Conservation (phyloP, 1,140 invertebrate species). For the Heliconius eleuchia region DNA sequence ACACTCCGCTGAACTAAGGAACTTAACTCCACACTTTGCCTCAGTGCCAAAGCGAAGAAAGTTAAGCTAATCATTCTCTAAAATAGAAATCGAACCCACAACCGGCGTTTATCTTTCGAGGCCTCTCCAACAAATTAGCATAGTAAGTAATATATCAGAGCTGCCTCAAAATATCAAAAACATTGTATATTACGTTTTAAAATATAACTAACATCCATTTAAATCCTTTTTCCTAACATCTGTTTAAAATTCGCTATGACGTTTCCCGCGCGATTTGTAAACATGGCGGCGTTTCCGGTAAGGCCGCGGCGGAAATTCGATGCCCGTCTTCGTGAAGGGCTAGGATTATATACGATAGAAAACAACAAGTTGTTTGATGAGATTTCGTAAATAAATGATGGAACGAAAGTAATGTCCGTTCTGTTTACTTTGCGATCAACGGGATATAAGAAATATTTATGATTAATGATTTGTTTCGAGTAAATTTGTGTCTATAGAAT, state of each 20-base stretch:
- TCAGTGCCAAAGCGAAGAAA: too few relatives aligned
- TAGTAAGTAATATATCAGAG: neutral
- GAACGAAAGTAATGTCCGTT: slow-evolving; percentile 25
- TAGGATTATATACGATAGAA: slow-evolving; percentile 47
- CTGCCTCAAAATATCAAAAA: neutral
- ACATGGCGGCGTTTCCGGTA: slow-evolving; percentile 74
- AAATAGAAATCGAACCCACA: too few relatives aligned
- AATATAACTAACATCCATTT: slow-evolving; percentile 1
- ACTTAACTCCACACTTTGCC: too few relatives aligned
- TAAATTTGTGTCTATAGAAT: neutral
- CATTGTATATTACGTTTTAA: neutral
- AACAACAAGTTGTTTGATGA: slow-evolving; percentile 40
- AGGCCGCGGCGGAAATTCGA: slow-evolving; percentile 77
- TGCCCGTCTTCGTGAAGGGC: slow-evolving; percentile 58
- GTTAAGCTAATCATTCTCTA: too few relatives aligned
- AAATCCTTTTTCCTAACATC: slow-evolving; percentile 38
- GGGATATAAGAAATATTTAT: neutral
- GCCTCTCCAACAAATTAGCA: too few relatives aligned
- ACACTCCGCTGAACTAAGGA: too few relatives aligned
- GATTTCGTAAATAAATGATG: slow-evolving; percentile 35
- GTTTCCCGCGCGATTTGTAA: slow-evolving; percentile 75
- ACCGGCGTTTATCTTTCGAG: too few relatives aligned
- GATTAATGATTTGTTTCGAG: neutral
- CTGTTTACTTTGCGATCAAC: slow-evolving; percentile 6
- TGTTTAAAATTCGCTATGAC: slow-evolving; percentile 72